Base-by-base conservation (phyloP, 2,888 invertebrate genomes). In the Drosophila paranaensis region DNA sequence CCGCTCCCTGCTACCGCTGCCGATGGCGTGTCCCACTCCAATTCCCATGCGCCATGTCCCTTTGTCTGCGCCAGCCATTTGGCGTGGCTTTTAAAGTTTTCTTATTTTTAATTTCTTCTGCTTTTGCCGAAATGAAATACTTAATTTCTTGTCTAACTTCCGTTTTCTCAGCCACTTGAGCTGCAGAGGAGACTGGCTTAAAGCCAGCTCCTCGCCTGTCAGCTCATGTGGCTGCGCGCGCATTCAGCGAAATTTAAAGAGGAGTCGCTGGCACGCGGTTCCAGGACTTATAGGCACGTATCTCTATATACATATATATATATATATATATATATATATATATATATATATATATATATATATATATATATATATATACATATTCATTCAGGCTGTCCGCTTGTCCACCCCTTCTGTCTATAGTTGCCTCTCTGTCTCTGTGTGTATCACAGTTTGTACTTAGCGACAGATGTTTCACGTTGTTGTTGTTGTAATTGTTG, bases 391-490 rank as follows among this genome's bases (percentile, higher is more conserved):
- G 45, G 53, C 51, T 11, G 55, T 62, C 64, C 42, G 60, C 54
- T 58, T 40, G 51, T 46, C 50, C 66, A 66, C 61, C 51, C 58
- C 48, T 39, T 64, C 56, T 60, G 56, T 68, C 48, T 60, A 35
- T 75, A 53, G 25, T 37, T 77, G 67, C 78, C 78, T 76, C 66
- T 65, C 61, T 58, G 72, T 60, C 27, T 48, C 39, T 48, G 83
- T 86, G 87, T 84, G 87, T 85, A 88, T 85, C 88, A 85, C 88
- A 79, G 87, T 88, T 84, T 88, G 83, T 84, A 89, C 89, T 88
- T 88, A 84, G 89, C 87, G 85, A 82, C 85, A 86, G 88, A 86
- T 89, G 89, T 86, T 80, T 76, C 77, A 76, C 75, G 78, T 77
- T 66, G 54, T 48, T 62, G 62, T 16, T 16, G 16, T 42, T 14